Evolutionary conservation across 1,140 invertebrate species (phyloP).

Genomic region (Yoshiicerus persimilis): DNA sequence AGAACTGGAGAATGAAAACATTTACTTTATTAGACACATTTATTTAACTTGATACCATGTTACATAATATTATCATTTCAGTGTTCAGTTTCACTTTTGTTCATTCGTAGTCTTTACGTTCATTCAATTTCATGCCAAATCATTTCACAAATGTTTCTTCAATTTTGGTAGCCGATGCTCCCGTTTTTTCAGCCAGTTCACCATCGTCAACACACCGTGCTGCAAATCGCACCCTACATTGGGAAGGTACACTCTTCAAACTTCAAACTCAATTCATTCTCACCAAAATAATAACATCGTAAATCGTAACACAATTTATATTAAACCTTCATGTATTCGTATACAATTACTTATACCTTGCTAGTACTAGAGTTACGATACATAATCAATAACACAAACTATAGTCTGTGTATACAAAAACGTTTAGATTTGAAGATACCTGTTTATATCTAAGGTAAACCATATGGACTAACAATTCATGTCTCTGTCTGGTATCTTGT

Average conservation of each 20-base stretch:
- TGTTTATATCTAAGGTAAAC: no score
- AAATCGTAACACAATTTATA: background rate
- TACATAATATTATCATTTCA: background rate
- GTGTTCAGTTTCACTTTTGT: background rate
- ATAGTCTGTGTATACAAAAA: no score
- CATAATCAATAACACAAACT: no score
- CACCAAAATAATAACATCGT: background rate
- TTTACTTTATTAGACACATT: background rate
- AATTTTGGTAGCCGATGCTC: conserved; percentile 8
- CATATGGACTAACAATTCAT: no score
- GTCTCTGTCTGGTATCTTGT: background rate
- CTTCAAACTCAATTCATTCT: background rate
- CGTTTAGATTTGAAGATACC: no score
- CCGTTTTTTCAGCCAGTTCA: background rate
- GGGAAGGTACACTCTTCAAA: conserved; percentile 27
- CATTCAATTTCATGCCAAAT: background rate
- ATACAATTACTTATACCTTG: no score
- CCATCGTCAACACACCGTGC: background rate
- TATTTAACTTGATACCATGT: background rate
- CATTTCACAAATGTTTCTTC: conserved; percentile 23
- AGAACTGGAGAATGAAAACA: background rate
- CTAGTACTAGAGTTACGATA: no score
- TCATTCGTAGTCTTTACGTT: background rate
- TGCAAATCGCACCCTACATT: conserved; percentile 18
- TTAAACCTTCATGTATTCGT: no score